These are phyloP conservation scores for Ennomos quercinarius DNA, from an alignment of 2,888 invertebrate genomes.

Conservation along the genomic window DNA sequence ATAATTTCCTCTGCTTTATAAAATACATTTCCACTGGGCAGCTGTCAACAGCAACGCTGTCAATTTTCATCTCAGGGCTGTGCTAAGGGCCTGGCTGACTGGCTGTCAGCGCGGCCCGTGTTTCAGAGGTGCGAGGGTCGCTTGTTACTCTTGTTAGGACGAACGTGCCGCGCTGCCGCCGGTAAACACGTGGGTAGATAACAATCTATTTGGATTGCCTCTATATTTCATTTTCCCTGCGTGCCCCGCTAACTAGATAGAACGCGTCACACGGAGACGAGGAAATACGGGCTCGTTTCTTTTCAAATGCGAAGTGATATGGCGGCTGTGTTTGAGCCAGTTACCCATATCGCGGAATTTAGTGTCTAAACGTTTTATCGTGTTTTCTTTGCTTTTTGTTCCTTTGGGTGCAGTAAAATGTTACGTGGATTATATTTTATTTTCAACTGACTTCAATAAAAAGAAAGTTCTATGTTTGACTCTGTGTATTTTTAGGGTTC, in stretches of 20 bases:
- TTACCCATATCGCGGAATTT: conserved; percentile 39
- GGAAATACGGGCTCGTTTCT: conserved; percentile 75
- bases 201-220: conserved; percentile 86
- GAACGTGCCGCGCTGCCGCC: conserved; percentile 80
- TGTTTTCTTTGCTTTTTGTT: background rate
- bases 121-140: conserved; percentile 64
- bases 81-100: conserved; percentile 66
- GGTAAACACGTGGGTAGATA: conserved; percentile 85
- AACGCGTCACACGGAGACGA: conserved; percentile 63
- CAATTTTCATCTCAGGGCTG: conserved; percentile 57
- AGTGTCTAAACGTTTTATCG: conserved; percentile 28
- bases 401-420: too few relatives aligned
- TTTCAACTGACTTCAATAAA: too few relatives aligned
- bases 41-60: conserved; percentile 75
- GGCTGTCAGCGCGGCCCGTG: conserved; percentile 61
- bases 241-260: conserved; percentile 81
- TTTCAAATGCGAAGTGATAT: conserved; percentile 59
- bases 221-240: conserved; percentile 85
- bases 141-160: conserved; percentile 83
- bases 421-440: too few relatives aligned
- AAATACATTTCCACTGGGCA: conserved; percentile 58
- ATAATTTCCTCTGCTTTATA: conserved; percentile 13
- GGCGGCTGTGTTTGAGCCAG: conserved; percentile 33
- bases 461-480: too few relatives aligned
- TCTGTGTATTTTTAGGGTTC: too few relatives aligned